phyloP scores from a whole-genome alignment of 2,113 vertebrate genomes.

The Silurus glanis region DNA sequence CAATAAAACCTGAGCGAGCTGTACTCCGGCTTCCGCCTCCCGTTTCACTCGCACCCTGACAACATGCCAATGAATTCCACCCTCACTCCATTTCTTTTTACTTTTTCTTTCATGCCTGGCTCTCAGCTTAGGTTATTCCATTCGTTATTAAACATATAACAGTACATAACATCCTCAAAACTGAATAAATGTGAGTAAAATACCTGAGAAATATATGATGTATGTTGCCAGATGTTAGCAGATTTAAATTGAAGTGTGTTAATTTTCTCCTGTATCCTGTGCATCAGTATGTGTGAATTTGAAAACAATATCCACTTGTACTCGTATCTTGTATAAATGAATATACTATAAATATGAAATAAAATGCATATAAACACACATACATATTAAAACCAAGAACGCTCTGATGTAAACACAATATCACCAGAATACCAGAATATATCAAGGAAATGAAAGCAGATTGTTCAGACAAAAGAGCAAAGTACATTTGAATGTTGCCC shows the following conservation, averaged over 20 bases:
- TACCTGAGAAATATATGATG: background rate
- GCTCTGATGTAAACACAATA: background rate
- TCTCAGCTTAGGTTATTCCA: background rate
- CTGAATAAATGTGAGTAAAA: background rate
- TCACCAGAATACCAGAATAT: background rate
- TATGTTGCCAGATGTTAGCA: background rate
- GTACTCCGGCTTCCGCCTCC: too few relatives aligned
- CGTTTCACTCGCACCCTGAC: too few relatives aligned
- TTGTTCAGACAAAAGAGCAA: background rate
- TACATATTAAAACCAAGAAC: background rate
- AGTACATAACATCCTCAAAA: background rate
- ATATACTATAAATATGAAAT: conserved; percentile 16
- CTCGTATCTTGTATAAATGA: background rate
- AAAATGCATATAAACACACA: conserved; percentile 20
- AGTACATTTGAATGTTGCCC: background rate
- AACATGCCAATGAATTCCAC: too few relatives aligned
- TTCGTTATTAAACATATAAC: background rate
- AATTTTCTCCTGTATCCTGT: background rate
- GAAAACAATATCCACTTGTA: background rate
- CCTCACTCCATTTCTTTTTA: too few relatives aligned
- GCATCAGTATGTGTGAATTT: background rate
- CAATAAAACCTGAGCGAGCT: too few relatives aligned
- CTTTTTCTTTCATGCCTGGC: background rate
- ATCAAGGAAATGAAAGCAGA: background rate
- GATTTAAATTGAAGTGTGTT: background rate